Base-by-base conservation (phyloP, 2,113 vertebrate species). In the Coptodon rendalli region DNA sequence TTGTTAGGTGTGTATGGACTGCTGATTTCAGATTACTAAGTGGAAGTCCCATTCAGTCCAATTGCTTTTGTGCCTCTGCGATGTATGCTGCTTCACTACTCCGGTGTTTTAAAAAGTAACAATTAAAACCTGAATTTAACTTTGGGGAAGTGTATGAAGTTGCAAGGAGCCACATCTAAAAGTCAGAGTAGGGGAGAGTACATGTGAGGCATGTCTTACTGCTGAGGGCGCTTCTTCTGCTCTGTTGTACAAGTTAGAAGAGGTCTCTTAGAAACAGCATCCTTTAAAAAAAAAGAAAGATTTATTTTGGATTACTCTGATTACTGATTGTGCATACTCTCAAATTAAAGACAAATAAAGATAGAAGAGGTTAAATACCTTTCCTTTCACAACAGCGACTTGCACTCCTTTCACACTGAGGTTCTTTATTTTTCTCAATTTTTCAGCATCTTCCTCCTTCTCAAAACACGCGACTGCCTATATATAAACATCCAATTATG, bases 401-500 rank as follows among this genome's bases (percentile, higher is more conserved):
- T 7, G 0, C 3, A 48, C 36, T 24, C 93, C 94, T 52, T 84
- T 91, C 5, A 96, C 86, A 3, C 6, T 22, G 4, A 96, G 1
- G 59, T 24, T 84, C n/a, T 81, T 94, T 2, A n/a, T 27, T 5
- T 56, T 89, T 27, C n/a, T 91, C 73, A 97, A 57, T 50, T 91
- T 93, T 71, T 90, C 90, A 10, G 96, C 95, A 7, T 96, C 95
- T 83, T 96, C 95, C 19, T 85, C 90, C 4, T 27, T 94, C 81
- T 96, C 93, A 68, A 95, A 96, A 82, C 79, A 88, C 11, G 95
- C 93, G 0, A 90, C 43, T 9, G 94, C 96, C 96, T 97, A 57
- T 27, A 80, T 9, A 83, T 36, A 22, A n/a, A 80, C 9, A 80
- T 54, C 16, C n/a, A 56, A 68, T 19, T 19, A 68, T 38, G 61